phyloP scores from a whole-genome alignment of 2,888 invertebrate species.

The Melinaea marsaeus region DNA sequence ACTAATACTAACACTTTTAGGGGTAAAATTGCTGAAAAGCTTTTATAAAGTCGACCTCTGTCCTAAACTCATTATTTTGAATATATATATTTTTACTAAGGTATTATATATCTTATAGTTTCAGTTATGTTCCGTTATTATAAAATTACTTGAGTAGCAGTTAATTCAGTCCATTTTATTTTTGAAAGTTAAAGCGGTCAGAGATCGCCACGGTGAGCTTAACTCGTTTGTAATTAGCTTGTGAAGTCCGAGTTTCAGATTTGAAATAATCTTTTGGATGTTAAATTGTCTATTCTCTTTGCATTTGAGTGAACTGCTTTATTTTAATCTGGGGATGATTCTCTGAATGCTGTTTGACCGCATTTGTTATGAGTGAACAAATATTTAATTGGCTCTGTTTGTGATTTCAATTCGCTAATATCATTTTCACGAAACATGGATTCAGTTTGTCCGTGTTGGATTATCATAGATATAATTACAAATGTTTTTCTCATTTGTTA shows the following conservation, averaged over 20 bases:
- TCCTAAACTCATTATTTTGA: too few species aligned
- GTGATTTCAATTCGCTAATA: neutral
- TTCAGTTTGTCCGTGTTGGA: too few species aligned
- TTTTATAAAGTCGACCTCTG: too few species aligned
- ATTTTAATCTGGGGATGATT: neutral
- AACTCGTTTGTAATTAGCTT: slow-evolving; percentile 21
- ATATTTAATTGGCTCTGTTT: slow-evolving; percentile 2
- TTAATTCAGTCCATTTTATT: slow-evolving; percentile 12
- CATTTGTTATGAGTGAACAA: neutral
- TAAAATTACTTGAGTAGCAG: neutral
- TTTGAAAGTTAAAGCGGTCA: slow-evolving; percentile 12
- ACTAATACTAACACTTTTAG: too few species aligned
- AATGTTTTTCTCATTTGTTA: too few species aligned
- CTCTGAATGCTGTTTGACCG: slow-evolving; percentile 4
- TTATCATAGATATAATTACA: too few species aligned
- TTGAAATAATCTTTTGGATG: slow-evolving; percentile 16
- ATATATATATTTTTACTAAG: too few species aligned
- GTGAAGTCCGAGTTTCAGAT: slow-evolving; percentile 17
- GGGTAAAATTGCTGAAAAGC: too few species aligned
- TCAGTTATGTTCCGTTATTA: too few species aligned
- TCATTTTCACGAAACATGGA: neutral
- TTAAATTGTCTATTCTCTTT: slow-evolving; percentile 13
- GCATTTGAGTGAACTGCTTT: slow-evolving; percentile 6
- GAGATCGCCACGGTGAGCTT: slow-evolving; percentile 16
- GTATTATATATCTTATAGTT: slow-evolving; percentile 8